These are phyloP conservation scores for Eumerus sabulonum DNA, from an alignment of 2,888 invertebrate genomes.

Conservation along the genomic window DNA sequence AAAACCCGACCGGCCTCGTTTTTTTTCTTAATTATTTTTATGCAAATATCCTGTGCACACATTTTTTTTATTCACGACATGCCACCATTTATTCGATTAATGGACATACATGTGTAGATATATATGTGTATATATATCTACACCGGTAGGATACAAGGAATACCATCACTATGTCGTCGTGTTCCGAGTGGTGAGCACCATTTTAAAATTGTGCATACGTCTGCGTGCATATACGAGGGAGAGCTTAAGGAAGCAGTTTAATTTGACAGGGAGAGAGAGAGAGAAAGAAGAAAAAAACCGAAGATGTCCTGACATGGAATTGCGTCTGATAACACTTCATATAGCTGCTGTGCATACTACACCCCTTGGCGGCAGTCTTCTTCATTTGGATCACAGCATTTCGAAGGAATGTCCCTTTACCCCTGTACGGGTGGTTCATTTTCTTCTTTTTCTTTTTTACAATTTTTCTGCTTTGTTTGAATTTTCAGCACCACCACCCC, in stretches of 20 bases:
- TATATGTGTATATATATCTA: slow-evolving; percentile 37
- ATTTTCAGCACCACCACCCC: slow-evolving; percentile 29
- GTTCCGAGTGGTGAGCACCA: slow-evolving; percentile 32
- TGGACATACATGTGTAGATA: too few species aligned
- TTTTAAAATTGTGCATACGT: not conserved
- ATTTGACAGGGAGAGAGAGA: slow-evolving; percentile 40
- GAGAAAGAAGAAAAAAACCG: not conserved
- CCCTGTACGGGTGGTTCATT: slow-evolving; percentile 11
- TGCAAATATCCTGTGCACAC: slow-evolving; percentile 54
- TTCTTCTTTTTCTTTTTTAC: slow-evolving; percentile 40
- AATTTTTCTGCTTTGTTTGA: slow-evolving; percentile 39
- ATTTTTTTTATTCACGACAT: slow-evolving; percentile 29
- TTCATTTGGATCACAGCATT: slow-evolving; percentile 44
- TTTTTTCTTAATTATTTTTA: slow-evolving; percentile 63
- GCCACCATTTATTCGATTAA: slow-evolving; percentile 22
- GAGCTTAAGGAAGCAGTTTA: slow-evolving; percentile 41
- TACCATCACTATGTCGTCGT: too few species aligned
- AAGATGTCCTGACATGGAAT: slow-evolving; percentile 18
- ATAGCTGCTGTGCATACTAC: not conserved
- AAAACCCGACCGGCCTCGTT: slow-evolving; percentile 32
- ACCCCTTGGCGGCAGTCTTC: slow-evolving; percentile 22
- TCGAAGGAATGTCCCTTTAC: slow-evolving; percentile 26
- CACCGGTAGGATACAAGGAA: slow-evolving; percentile 26
- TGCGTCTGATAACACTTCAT: slow-evolving; percentile 45
- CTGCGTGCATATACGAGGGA: slow-evolving; percentile 11